Evolutionary conservation across 2,113 vertebrate species (phyloP), one percentile per base, ranked within the genome.

Genomic region (Ornithorhynchus anatinus): DNA sequence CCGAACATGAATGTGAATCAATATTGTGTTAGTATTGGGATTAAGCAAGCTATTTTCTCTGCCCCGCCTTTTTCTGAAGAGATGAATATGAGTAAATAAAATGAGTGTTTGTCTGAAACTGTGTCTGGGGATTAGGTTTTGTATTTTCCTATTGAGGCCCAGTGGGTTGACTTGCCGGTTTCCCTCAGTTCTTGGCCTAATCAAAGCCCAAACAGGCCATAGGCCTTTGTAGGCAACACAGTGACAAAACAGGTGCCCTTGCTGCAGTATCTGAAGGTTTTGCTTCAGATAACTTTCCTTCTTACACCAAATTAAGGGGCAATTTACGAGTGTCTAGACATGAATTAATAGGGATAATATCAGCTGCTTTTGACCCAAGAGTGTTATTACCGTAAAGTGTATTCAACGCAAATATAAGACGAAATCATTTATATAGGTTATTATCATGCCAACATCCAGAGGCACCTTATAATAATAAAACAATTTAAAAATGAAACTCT

Each of bases 21-120:
- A 92, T 93, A 90, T 85, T 88, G 85, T 93, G 92, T 94, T 94
- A 93, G 93, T 86, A 89, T 52, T 91, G 86, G 93, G 92, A 94
- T 94, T 94, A 94, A 87, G 88, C 77, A 70, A 86, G 90, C 87
- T 89, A 83, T 93, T 92, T 90, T 88, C 87, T 78, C 57, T n/a
- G n/a, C 59, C 7, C 42, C 59, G 54, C 60, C n/a, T 77, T 66
- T 57, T 72, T 72, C 70, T 74, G 45, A 74, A 81, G 79, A 89
- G 88, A 91, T 75, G 84, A 89, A 91, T 92, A 91, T 86, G 84
- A 91, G 90, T 89, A 93, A 93, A 93, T 91, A 94, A 92, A 90
- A 91, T 44, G 60, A 86, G 63, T 87, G 81, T 89, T 89, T 92
- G 88, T 86, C 84, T 91, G 88, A 89, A 93, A 88, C 79, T 85